phyloP scores from a whole-genome alignment of 2,888 invertebrate species.

The Philhelius pedissequus region DNA sequence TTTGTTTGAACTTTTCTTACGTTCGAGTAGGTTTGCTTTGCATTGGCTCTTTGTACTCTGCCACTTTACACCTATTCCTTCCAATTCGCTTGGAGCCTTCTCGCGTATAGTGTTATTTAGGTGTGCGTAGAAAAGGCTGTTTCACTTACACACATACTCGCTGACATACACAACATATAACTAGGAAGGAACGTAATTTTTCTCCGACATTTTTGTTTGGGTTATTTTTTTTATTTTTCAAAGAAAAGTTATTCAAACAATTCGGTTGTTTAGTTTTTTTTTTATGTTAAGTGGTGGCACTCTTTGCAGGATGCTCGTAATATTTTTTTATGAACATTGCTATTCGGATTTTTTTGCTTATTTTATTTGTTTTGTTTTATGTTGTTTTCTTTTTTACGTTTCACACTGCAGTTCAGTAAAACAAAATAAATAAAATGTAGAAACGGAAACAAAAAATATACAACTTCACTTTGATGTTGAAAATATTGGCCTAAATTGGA shows the following conservation, averaged over 20 bases:
- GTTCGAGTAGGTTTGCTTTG: slow-evolving; percentile 45
- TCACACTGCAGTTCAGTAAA: slow-evolving; percentile 10
- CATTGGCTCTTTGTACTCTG: slow-evolving; percentile 13
- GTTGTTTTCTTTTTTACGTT: slow-evolving; percentile 3
- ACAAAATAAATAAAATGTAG: background rate
- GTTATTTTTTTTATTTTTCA: slow-evolving; percentile 16
- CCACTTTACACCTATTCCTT: slow-evolving; percentile 40
- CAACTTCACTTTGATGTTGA: background rate
- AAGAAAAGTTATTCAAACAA: slow-evolving; percentile 38
- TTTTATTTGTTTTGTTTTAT: background rate
- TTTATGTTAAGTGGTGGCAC: slow-evolving; percentile 44
- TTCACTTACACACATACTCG: background rate
- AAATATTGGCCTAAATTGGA: background rate
- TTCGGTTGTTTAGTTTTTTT: slow-evolving; percentile 25
- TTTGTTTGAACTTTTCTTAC: slow-evolving; percentile 55
- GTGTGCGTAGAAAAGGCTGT: background rate
- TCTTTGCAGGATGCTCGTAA: background rate
- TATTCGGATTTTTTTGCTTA: background rate
- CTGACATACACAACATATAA: background rate
- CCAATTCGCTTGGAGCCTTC: slow-evolving; percentile 35
- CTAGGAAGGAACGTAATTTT: background rate
- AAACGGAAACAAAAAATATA: background rate
- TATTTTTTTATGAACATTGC: slow-evolving; percentile 13
- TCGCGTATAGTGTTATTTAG: background rate
- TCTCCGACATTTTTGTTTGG: background rate